Base-by-base conservation (phyloP, 2,888 invertebrate species). In the Meloe dianella region DNA sequence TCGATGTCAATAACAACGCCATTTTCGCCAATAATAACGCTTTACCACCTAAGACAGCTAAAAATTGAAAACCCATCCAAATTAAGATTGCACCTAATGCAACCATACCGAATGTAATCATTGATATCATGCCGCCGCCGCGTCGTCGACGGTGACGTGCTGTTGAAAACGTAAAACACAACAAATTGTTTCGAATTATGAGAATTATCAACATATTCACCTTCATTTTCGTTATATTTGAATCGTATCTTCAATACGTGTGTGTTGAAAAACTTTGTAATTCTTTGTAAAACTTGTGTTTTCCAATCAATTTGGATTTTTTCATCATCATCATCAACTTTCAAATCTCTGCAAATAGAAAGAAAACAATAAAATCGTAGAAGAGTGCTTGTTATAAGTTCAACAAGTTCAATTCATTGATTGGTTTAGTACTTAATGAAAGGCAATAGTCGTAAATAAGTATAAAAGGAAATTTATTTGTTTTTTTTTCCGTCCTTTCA, bases 31-130 rank as follows among this genome's bases (percentile, higher is more conserved):
- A 83, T 0, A 94, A 83, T 4, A 94, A 81, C 0, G 94, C 93
- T 79, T 94, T 94, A 32, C 93, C 94, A 6, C 93, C 92, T 1
- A 94, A 85, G 0, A 94, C 91, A 0, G 94, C 92, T 0, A 94
- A 85, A 81, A 94, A 91, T 81, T 94, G 93, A 80, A 94, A 94
- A 14, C 93, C 94, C 89, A 94, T 89, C 0, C 94, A 94, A 14
- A 94, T 86, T 0, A 94, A 80, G 4, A 94, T 89, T 80, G 92
- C 89, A 0, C 92, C 91, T 78, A 94, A 88, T 17, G 93, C 89
- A 30, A 93, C 87, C 20, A 92, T 84, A 0, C 92, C 93, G 78
- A 93, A 92, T 86, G 93, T 89, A 88, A 94, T 89, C 83, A 93
- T 88, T 0, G 92, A 90, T 83, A 92, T 87, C 87, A 93, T 89